phyloP scores from a whole-genome alignment of 1,140 invertebrate genomes.

The Drosophila miranda region DNA sequence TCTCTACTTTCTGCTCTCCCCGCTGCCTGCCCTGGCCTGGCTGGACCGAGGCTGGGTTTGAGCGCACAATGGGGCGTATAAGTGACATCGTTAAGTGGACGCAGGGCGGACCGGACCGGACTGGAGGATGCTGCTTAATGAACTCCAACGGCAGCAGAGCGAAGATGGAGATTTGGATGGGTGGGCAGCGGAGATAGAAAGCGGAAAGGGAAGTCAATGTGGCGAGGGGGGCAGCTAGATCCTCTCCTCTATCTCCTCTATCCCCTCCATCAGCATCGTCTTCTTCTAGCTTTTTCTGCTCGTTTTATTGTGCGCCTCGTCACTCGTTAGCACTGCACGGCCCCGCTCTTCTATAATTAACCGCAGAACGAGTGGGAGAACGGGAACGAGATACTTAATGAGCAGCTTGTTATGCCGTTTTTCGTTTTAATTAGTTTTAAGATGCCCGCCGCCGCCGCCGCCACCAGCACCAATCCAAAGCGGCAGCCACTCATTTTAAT shows the following conservation, averaged over 20 bases:
- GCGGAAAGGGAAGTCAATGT: too few species aligned
- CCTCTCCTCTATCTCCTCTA: not conserved
- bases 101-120: constrained; percentile 36
- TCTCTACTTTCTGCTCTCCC: not conserved
- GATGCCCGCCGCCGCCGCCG: constrained; percentile 48
- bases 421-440: constrained; percentile 81
- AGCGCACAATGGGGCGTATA: constrained; percentile 76
- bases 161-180: constrained; percentile 18
- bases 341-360: constrained; percentile 78
- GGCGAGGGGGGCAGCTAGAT: not conserved
- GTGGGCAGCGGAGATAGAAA: too few species aligned
- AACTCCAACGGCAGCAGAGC: constrained; percentile 61
- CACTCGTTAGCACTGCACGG: constrained; percentile 58
- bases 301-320: constrained; percentile 22
- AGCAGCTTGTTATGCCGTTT: constrained; percentile 81
- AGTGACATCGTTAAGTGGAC: constrained; percentile 79
- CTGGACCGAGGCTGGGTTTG: constrained; percentile 36
- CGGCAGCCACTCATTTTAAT: constrained; percentile 62
- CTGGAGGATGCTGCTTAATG: constrained; percentile 67
- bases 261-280: not conserved
- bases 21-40: not conserved
- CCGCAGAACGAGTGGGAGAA: constrained; percentile 58
- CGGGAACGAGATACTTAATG: constrained; percentile 65
- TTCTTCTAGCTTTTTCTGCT: constrained; percentile 23
- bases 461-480: constrained; percentile 62